Conservation (phyloP, 2,888 invertebrate species). For the Leptinotarsa rubiginosa region DNA sequence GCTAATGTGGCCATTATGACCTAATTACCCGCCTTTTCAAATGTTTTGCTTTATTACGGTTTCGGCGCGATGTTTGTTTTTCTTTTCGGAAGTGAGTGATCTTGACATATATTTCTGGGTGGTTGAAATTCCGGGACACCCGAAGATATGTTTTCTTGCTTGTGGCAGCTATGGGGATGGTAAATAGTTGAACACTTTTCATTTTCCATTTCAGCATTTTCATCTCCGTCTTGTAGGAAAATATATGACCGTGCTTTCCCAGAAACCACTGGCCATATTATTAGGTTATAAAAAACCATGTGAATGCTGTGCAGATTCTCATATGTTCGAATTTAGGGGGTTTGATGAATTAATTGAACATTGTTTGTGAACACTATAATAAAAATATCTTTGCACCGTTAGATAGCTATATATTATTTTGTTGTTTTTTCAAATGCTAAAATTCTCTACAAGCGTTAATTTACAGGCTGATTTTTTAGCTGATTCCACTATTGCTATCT, state of each 20-base stretch:
- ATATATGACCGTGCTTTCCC: not conserved
- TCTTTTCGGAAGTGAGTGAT: conserved; percentile 14
- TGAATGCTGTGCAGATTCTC: no score
- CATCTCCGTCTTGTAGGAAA: not conserved
- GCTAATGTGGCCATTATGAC: conserved; percentile 19
- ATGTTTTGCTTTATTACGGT: conserved; percentile 18
- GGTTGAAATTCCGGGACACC: not conserved
- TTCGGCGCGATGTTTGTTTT: conserved; percentile 17
- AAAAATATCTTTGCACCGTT: no score
- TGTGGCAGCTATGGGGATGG: conserved; percentile 20
- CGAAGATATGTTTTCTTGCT: conserved; percentile 4
- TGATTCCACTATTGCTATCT: no score
- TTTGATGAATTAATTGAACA: no score
- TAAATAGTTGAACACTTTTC: conserved; percentile 4
- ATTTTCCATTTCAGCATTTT: not conserved
- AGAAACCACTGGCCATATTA: not conserved
- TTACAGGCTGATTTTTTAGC: no score
- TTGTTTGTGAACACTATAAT: no score
- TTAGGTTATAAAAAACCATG: not conserved
- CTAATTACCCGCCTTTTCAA: conserved; percentile 15
- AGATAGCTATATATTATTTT: no score
- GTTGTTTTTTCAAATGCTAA: no score
- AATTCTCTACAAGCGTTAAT: no score
- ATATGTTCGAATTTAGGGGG: no score
- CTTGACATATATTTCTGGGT: conserved; percentile 3